Evolutionary conservation across 2,113 vertebrate genomes (phyloP).

Genomic region (Hippocampus comes): DNA sequence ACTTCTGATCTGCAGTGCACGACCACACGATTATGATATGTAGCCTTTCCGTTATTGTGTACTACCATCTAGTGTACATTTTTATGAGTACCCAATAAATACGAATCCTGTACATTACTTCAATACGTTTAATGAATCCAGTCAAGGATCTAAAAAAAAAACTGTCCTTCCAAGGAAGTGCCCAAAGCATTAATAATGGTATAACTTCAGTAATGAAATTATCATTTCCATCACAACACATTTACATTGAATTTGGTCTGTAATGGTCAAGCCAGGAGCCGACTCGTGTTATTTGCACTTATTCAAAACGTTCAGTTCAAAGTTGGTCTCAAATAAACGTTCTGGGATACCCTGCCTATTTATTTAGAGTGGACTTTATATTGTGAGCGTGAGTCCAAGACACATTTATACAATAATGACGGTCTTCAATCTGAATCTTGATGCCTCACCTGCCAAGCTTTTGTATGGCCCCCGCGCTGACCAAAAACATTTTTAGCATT

Average conservation of each 20-base stretch:
- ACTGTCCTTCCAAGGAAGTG: background rate
- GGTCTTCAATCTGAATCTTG: background rate
- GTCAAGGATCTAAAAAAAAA: background rate
- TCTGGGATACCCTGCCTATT: background rate
- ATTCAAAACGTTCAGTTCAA: too few relatives aligned
- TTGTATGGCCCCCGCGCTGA: too few relatives aligned
- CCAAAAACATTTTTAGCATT: too few relatives aligned
- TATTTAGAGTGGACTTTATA: background rate
- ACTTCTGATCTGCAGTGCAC: background rate
- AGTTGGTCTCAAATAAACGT: background rate
- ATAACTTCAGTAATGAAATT: background rate
- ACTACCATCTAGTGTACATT: background rate
- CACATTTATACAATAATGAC: background rate
- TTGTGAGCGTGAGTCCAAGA: background rate
- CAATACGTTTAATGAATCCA: too few relatives aligned
- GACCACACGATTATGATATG: background rate
- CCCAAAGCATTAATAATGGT: background rate
- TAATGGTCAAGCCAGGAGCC: background rate
- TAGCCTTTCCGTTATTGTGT: too few relatives aligned
- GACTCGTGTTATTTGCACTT: background rate
- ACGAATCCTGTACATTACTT: too few relatives aligned
- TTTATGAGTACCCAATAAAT: background rate
- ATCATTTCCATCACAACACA: background rate
- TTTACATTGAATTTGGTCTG: background rate
- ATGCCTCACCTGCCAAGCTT: too few relatives aligned